Evolutionary conservation across 2,113 vertebrate genomes (phyloP), one percentile per base, ranked within the genome.

Genomic region (Gila orcuttii): DNA sequence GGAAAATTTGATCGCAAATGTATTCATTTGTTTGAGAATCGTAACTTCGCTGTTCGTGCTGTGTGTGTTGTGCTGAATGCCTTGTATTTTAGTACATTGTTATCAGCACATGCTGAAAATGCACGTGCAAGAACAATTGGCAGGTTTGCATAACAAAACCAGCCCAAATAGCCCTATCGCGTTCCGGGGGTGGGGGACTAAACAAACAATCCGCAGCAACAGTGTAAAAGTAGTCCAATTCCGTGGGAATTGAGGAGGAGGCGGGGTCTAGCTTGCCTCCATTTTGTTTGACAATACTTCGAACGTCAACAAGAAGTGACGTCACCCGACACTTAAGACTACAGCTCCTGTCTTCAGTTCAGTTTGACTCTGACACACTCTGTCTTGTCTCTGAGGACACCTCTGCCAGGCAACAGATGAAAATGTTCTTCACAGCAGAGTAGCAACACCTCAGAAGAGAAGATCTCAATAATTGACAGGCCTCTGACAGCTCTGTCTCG

Each of bases 351-450:
- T 68, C 42, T 36, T 69, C 75, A 79, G 23, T 74, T 75, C 45
- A 64, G 57, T 50, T 81, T 57, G 62, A 86, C 77, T 86, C 21
- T 71, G 69, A 59, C 68, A 13, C 68, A 62, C 47, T 31, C 36
- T 2, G 11, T 79, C 69, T 17, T 21, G 3, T 83, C 86, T 85
- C 79, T 77, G 47, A 62, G 75, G 75, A 86, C 83, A 33, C 28
- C 64, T 25, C 74, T 64, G 57, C n/a, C 82, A 42, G 75, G 64
- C 79, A 82, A 57, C 74, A 82, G 79, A 87, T 78, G 68, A 86
- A 84, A 82, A 83, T 73, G 71, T 86, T 84, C 68, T 87, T 75
- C 66, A 86, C 66, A 68, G 81, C 68, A 39, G 45, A 85, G 83
- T 28, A 79, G 76, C 62, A 33, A 33, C 79, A 76, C 59, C 59